Base-by-base conservation (phyloP, 2,113 vertebrate species). In the Hippocampus zosterae region DNA sequence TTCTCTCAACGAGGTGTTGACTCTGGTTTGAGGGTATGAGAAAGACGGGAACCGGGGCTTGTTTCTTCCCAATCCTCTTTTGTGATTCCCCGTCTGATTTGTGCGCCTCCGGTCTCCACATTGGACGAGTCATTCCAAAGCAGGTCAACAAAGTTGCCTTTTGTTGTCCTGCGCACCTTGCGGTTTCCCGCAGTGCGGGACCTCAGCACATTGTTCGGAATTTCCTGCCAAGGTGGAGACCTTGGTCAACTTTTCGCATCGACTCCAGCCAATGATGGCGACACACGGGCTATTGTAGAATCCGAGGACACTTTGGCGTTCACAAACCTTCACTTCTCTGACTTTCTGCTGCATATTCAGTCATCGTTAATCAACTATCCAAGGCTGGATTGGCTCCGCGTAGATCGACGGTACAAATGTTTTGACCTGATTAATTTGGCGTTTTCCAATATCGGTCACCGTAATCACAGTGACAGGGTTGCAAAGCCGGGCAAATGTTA, bases 11-110 rank as follows among this genome's bases (percentile, higher is more conserved):
- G 15, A 44, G 60, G 15, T 33, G 27, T 33, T 62, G 8, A 62
- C 60, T 11, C 27, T 5, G 40, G 41, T 57, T 66, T 65, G 42
- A 69, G 15, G 10, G 7, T 65, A 41, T 25, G 5, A 37, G 55
- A 25, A 57, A 57, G 27, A 5, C 70, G 61, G 55, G 78, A 64
- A 63, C 75, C 0, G 67, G 72, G 23, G 5, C 82, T 78, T 77
- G 86, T 89, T 89, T 92, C 90, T 89, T 91, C 88, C 88, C 27
- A 29, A 85, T 87, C 89, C 87, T 79, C 84, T 82, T 80, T 75
- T 87, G 81, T 86, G 82, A 89, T 82, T 90, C 87, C 87, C 84
- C 81, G 81, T 88, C 74, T 71, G 88, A 87, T 90, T 91, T 83
- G 89, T 92, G 88, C 90, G 57, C 84, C 87, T 90, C 84, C 89